phyloP scores from a whole-genome alignment of 1,140 invertebrate species.

The Lepidotrigona ventralis region DNA sequence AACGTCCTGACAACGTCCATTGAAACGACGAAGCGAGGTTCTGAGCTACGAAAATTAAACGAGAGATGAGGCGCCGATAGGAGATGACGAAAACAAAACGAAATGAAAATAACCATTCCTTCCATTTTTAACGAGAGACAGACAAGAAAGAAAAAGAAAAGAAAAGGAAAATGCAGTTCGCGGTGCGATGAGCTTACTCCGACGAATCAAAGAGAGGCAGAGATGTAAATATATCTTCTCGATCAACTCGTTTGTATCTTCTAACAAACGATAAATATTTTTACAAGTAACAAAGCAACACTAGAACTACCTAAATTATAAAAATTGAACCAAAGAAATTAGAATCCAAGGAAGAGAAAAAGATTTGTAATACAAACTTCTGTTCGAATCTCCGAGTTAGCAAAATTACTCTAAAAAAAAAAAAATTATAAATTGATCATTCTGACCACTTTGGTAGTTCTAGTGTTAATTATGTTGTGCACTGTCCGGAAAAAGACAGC shows the following conservation, averaged over 20 bases:
- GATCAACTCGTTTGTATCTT: not conserved
- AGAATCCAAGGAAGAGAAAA: too few relatives aligned
- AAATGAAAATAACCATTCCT: not conserved
- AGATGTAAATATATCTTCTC: too few relatives aligned
- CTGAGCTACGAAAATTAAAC: constrained; percentile 8
- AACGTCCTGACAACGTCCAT: not conserved
- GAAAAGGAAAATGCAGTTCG: not conserved
- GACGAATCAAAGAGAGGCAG: not conserved
- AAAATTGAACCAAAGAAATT: not conserved
- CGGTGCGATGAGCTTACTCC: not conserved
- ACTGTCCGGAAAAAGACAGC: too few relatives aligned
- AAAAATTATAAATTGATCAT: too few relatives aligned
- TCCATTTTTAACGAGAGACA: not conserved
- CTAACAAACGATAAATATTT: too few relatives aligned
- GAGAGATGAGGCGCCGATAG: not conserved
- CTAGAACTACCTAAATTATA: not conserved
- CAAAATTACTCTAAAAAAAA: not conserved
- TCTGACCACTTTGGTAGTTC: too few relatives aligned
- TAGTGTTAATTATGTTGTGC: too few relatives aligned
- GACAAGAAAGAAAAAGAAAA: not conserved
- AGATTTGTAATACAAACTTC: too few relatives aligned
- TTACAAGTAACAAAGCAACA: too few relatives aligned
- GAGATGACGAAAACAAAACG: not conserved
- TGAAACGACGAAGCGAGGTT: not conserved
- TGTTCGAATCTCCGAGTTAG: too few relatives aligned